Base-by-base conservation (phyloP, 2,888 invertebrate species). In the Venustoraphidia nigricollis region DNA sequence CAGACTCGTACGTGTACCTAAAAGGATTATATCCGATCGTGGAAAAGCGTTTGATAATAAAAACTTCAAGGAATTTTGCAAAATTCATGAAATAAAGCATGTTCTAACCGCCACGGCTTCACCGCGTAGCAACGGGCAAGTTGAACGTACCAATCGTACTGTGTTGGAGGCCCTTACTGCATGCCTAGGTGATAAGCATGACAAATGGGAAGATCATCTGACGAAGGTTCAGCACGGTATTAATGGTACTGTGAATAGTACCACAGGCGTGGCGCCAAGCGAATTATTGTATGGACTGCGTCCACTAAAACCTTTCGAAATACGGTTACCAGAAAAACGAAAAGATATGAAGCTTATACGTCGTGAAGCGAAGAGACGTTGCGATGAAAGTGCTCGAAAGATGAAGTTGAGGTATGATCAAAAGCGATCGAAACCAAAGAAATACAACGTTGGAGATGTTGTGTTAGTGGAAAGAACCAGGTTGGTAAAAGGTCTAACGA, bases 241-340 rank as follows among this genome's bases (percentile, higher is more conserved):
- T 41, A 56, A 56, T 39, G 51, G 50, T 40, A 52, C 54, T 3
- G 39, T 51, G 9, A 49, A 54, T 45, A 53, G 51, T 40, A 52
- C 54, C 3, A 56, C 51, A 9, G 46, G 45, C 11, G 53, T 46
- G 8, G 51, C 54, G 9, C 56, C 56, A 10, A 51, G 51, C 27
- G 54, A 54, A 43, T 47, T 53, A 39, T 48, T 56, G 14, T 55
- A 53, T 46, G 56, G 56, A 5, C 50, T 53, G 14, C 41, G 55
- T 39, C 17, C 17, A 17, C 17, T 17, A 17, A 17, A 17, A 17
- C 17, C 17, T 17, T 17, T 17, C 17, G 17, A 17, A 17, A 4
- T 17, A 17, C 17, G 17, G 17, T 17, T 17, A 17, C 48, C 42
- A 42, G n/a, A 11, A n/a, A 41, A 17, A 41, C 42, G 10, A 45